Base-by-base conservation (phyloP, 2,113 vertebrate genomes). In the Lepus americanus region DNA sequence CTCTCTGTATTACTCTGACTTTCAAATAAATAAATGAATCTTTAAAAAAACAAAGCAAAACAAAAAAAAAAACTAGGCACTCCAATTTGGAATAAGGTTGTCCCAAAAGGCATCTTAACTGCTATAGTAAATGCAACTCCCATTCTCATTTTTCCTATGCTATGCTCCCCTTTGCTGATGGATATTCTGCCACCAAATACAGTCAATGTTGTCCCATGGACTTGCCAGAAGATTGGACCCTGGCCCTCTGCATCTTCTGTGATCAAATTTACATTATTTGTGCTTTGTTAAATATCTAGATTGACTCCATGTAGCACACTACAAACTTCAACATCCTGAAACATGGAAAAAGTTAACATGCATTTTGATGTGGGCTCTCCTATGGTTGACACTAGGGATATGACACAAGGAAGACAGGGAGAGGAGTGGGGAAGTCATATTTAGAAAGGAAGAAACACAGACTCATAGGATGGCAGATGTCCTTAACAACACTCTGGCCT, bases 381-480 rank as follows among this genome's bases (percentile, higher is more conserved):
- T 36, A 29, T 5, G 14, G 63, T 7, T 70, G 69, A 51, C 63
- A 6, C 33, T 49, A 31, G 69, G 69, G 16, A 70, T 63, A 31
- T 39, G 23, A 23, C 13, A 33, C 1, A 9, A 36, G 31, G 19
- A 10, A 81, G 31, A 23, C 0, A 51, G 51, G 51, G 33, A 33
- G 1, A 69, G 31, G n/a, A 31, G 2, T 14, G 5, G 8, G 8
- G 17, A 29, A 31, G 7, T 9, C 3, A 36, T 29, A 23, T 5
- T 53, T 7, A 10, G 1, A 36, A 13, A 63, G 25, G 23, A 85
- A 86, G 7, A 78, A 82, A 53, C 4, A 5, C 61, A 61, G 1
- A n/a, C n/a, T n/a, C n/a, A n/a, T n/a, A n/a, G n/a, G n/a, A n/a
- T n/a, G n/a, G n/a, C n/a, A n/a, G n/a, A n/a, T n/a, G n/a, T n/a